Percentiles rank a stretch among this genome's conserved stretches.
phyloP scores from a whole-genome alignment of 2,888 invertebrate species.

The Chrysotoxum bicinctum region DNA sequence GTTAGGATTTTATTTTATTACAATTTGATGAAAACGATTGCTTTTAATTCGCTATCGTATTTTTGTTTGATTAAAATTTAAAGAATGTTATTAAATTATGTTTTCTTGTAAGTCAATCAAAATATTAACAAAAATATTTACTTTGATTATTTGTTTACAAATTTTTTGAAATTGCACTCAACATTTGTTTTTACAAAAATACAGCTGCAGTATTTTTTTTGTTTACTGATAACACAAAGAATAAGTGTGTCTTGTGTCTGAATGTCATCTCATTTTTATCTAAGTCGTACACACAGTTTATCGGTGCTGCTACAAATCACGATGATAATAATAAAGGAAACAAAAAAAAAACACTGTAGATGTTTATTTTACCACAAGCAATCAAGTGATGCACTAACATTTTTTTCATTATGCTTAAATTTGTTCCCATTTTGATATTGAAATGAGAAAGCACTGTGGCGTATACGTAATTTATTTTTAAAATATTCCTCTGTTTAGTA shows the following conservation, averaged over 20 bases:
- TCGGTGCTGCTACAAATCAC: not conserved
- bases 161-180: too few species aligned
- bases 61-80: too few species aligned
- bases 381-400: not conserved
- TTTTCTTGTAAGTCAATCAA: too few species aligned
- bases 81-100: too few species aligned
- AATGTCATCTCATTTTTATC: slow-evolving; percentile 11
- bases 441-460: not conserved
- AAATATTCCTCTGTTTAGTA: too few species aligned
- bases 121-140: too few species aligned
- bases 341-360: not conserved
- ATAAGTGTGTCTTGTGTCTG: slow-evolving; percentile 17
- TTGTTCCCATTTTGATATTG: too few species aligned
- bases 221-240: not conserved
- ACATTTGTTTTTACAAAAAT: not conserved
- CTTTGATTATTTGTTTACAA: too few species aligned
- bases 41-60: too few species aligned
- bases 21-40: too few species aligned
- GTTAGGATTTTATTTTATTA: too few species aligned
- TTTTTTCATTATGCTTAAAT: too few species aligned
- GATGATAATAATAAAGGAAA: not conserved
- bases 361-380: slow-evolving; percentile 9
- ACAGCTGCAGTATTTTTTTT: not conserved
- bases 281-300: not conserved
- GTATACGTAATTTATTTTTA: not conserved